Conservation (phyloP, 2,888 invertebrate genomes). For the Stictocephala bisonia region DNA sequence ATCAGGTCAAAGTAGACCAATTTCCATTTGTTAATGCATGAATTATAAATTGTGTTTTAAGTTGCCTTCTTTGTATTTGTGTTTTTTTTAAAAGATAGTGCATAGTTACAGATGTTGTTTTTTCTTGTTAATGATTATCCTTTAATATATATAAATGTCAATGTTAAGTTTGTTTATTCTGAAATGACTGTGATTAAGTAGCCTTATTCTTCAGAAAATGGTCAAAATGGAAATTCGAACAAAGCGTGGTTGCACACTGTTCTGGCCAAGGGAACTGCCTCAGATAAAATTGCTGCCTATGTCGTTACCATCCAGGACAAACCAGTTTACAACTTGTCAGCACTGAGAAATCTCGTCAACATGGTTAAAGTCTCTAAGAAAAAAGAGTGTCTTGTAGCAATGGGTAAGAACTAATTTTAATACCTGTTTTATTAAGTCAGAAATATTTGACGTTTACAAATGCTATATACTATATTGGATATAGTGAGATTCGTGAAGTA, state of each 20-base stretch:
- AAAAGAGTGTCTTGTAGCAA: slow-evolving; percentile 74
- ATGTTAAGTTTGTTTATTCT: background rate
- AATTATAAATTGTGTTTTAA: no score
- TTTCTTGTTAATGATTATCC: no score
- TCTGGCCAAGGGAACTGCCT: slow-evolving; percentile 81
- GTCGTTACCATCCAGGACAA: slow-evolving; percentile 85
- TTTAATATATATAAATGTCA: background rate
- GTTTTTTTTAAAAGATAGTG: no score
- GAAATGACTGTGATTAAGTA: no score
- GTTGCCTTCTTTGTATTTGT: no score
- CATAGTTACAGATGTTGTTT: no score
- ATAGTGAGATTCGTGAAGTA: no score
- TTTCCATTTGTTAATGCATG: no score
- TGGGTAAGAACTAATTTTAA: slow-evolving; percentile 67
- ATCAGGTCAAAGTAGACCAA: no score
- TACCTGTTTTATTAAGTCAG: no score
- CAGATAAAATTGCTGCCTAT: slow-evolving; percentile 88
- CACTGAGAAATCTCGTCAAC: slow-evolving; percentile 76
- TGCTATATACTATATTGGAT: no score
- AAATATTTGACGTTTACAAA: no score
- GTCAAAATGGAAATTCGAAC: slow-evolving; percentile 66
- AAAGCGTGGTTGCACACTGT: slow-evolving; percentile 83
- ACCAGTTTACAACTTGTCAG: slow-evolving; percentile 80
- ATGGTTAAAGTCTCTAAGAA: slow-evolving; percentile 85
- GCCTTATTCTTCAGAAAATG: background rate